phyloP scores from a whole-genome alignment of 2,113 vertebrate genomes.

The Taxidea taxus region DNA sequence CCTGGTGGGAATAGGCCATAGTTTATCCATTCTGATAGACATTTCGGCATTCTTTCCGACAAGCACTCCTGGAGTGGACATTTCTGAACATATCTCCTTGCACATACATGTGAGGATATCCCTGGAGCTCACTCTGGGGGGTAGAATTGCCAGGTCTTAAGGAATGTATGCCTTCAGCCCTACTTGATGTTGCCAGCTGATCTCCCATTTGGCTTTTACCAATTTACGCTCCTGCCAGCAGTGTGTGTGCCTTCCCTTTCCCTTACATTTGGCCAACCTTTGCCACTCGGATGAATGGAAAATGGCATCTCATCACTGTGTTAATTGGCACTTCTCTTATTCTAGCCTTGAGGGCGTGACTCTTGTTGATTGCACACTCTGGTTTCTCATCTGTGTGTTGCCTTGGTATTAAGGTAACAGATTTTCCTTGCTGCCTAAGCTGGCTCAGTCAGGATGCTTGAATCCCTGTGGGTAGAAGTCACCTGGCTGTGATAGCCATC shows the following conservation, averaged over 20 bases:
- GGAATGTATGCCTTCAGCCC: background rate
- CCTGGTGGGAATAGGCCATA: background rate
- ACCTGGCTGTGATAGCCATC: background rate
- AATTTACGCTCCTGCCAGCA: background rate
- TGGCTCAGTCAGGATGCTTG: background rate
- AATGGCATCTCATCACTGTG: background rate
- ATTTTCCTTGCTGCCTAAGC: background rate
- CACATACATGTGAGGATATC: background rate
- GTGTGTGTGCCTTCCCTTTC: background rate
- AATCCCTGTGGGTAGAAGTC: background rate
- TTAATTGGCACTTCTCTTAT: background rate
- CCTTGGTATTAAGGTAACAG: background rate
- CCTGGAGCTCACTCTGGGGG: background rate
- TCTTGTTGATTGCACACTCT: background rate
- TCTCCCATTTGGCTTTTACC: background rate
- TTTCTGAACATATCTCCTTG: background rate
- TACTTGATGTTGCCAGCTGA: rapidly evolving
- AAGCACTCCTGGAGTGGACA: background rate
- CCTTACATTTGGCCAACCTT: background rate
- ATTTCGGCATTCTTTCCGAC: background rate
- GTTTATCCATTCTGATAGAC: background rate
- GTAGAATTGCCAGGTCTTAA: background rate
- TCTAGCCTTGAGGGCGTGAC: background rate
- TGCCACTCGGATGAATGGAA: background rate
- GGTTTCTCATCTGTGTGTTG: background rate